Base-by-base conservation (phyloP, 23 tunicate species). In the Botrylloides violaceus region DNA sequence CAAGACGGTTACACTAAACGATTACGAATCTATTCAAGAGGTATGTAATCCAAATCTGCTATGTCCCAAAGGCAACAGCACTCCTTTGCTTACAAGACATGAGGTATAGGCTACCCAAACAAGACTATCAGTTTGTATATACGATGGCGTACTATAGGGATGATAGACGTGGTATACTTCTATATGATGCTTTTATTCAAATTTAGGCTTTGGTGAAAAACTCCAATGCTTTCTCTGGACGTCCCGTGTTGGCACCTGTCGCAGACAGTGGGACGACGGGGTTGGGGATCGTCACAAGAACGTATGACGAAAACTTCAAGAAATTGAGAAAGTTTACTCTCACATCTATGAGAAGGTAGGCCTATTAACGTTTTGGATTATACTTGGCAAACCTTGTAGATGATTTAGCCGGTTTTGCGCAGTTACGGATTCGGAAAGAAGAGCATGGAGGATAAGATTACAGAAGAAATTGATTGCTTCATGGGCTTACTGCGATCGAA, bases 371-470 rank as follows among this genome's bases (percentile, higher is more conserved):
- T 43, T 43, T 15, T 43, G 53, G 53, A n/a, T n/a, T n/a, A n/a
- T n/a, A n/a, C n/a, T n/a, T n/a, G n/a, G n/a, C n/a, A n/a, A n/a
- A n/a, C n/a, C n/a, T n/a, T n/a, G n/a, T n/a, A n/a, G 22, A 20
- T 59, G 21, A 59, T 21, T 7, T 30, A 5, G 43, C 23, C 43
- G 25, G 9, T 9, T 32, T 70, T 36, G 9, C 15, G 53, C 75
- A 76, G 80, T 3, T 76, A 59, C 32, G 80, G 80, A 34, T 31
- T 76, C 29, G 80, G 80, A 6, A 76, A 76, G 36, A 76, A 76
- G 29, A 38, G 58, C 32, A 76, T 76, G 80, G 80, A 76, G 60
- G 71, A 61, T 19, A 63, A 61, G 2, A 34, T 76, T 3, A 29
- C 15, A 9, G 80, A 76, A 61, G 80, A 76, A 38, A 31, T 76